phyloP scores from a whole-genome alignment of 2,797 vertebrate species.

The Hydrophis major region DNA sequence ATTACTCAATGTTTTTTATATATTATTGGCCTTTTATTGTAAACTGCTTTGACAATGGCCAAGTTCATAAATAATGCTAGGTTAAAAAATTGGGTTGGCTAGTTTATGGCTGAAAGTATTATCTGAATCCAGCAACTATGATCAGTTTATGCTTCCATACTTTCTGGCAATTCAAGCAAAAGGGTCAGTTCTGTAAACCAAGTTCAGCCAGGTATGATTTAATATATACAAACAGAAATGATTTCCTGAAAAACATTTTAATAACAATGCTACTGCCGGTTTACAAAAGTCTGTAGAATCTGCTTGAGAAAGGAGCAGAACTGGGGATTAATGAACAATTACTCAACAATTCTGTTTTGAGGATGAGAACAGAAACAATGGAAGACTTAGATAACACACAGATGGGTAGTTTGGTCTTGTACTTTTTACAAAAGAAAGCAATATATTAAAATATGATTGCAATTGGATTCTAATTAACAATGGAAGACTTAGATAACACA shows the following conservation, averaged over 20 bases:
- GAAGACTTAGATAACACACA: slow-evolving; percentile 26
- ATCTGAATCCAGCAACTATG: not conserved
- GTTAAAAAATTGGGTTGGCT: not conserved
- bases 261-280: not conserved
- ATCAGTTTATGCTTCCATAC: not conserved
- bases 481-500: slow-evolving; percentile 25
- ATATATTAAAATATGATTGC: slow-evolving; percentile 33
- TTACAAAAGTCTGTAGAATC: not conserved
- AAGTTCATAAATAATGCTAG: not conserved
- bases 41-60: not conserved
- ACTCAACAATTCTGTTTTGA: not conserved
- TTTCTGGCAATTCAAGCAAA: not conserved
- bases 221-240: not conserved
- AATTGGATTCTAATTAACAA: slow-evolving; percentile 26
- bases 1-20: not conserved
- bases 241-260: not conserved
- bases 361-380: not conserved
- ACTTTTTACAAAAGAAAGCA: slow-evolving; percentile 22
- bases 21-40: not conserved
- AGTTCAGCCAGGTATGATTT: not conserved
- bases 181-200: not conserved
- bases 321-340: not conserved
- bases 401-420: not conserved
- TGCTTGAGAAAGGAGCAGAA: not conserved
- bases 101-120: not conserved